A percentile compares a stretch with the other conserved stretches of the same genome.
These are phyloP conservation scores for Orientallactaga bullata DNA, from an alignment of 2,113 vertebrate species.

Conservation along the genomic window DNA sequence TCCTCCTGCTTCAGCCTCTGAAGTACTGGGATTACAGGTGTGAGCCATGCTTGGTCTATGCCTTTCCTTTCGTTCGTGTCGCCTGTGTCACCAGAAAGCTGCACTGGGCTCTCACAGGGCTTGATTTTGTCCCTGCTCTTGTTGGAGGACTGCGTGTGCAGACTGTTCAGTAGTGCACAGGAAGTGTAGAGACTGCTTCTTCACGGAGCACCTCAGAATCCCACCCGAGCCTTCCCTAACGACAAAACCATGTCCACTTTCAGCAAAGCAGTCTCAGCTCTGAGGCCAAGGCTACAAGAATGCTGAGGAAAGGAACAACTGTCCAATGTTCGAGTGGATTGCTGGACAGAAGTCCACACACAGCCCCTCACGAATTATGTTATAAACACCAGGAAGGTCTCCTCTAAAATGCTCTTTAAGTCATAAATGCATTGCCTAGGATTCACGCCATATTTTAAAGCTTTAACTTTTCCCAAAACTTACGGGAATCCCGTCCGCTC, in stretches of 20 bases:
- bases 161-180: accelerated
- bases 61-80: background rate
- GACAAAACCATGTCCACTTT: background rate
- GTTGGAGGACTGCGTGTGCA: background rate
- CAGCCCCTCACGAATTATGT: background rate
- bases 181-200: background rate
- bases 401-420: background rate
- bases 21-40: background rate
- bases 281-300: background rate
- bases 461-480: slow-evolving; percentile 78
- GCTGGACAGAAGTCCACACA: background rate
- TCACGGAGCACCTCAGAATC: accelerated
- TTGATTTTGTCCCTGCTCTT: background rate
- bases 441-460: background rate
- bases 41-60: background rate
- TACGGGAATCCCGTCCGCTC: slow-evolving; percentile 95
- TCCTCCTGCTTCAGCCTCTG: background rate
- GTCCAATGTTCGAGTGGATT: background rate
- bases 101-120: background rate
- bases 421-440: background rate
- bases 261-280: background rate
- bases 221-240: background rate
- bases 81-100: background rate
- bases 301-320: background rate
- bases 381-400: background rate